Base-by-base conservation (phyloP, 2,888 invertebrate species). In the Hipparchia semele region DNA sequence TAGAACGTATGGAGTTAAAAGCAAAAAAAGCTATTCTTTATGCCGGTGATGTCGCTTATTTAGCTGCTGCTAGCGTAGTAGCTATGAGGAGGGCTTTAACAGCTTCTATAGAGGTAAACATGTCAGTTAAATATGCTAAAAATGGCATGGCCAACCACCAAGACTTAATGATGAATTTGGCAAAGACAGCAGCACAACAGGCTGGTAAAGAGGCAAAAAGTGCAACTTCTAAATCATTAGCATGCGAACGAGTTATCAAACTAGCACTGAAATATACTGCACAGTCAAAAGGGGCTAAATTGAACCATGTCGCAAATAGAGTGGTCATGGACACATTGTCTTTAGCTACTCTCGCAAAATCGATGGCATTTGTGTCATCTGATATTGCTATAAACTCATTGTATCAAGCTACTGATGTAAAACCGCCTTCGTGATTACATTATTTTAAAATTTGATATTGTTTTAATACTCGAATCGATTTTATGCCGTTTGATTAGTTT, bases 81-180 rank as follows among this genome's bases (percentile, higher is more conserved):
- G 94, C 94, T 56, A 84, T 94, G 80, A 86, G 94, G 59, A 86
- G 93, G n/a, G 91, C 94, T 2, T 79, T 94, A 46, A 93, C 93
- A 7, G 93, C 94, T 4, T 93, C 93, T 0, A 92, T 93, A 49
- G 94, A 94, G 80, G 94, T 94, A 1, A 87, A 90, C 75, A 94
- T 94, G 94, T 92, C 94, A 9, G 90, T 94, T 0, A 87, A 82
- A 70, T 90, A 88, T 73, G 93, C 94, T 23, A 92, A 90, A 76
- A 91, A 88, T 75, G 92, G 92, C 5, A 91, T 92, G 92, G 87
- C 91, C 1, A 91, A 92, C 79, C 92, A 93, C 75, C 91, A 91
- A 78, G 92, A 93, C 62, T 79, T 94, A 70, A 94, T 94, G 94
- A 92, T 92, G 93, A 94, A 92, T 81, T 84, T 94, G 71, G 94